Evolutionary conservation across 2,797 vertebrate species (phyloP), one percentile per base, ranked within the genome.

Genomic region (Podarcis siculus): DNA sequence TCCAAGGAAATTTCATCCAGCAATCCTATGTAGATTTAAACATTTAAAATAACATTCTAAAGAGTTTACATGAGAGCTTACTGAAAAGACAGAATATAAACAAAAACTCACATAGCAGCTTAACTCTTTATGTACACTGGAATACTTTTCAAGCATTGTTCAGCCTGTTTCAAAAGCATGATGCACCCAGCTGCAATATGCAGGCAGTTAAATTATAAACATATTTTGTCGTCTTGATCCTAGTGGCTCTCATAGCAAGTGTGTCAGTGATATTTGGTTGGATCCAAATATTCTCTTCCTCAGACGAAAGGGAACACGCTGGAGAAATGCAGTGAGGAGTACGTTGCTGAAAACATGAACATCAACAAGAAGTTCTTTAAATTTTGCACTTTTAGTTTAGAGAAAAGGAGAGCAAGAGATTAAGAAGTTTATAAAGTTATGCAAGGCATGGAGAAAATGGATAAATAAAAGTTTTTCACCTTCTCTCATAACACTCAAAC

Each of bases 1-100:
- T 94, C 90, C 86, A 92, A 93, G 92, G 94, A 94, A 95, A 94
- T 92, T 89, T 95, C 91, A 95, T 96, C 94, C 94, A 94, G 93
- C 86, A 88, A 93, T 93, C 89, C 87, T 91, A 88, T 86, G 25
- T 92, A 92, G 90, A 94, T 94, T 94, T 92, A 88, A 93, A 93
- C 90, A 91, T 95, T 94, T 95, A 94, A 95, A 95, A 95, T 89
- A 91, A 87, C 89, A 95, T 95, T 88, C 76, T 95, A 77, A 93
- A 95, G 92, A 89, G 92, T 94, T 95, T 69, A 67, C 12, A 37
- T 66, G 91, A 96, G 45, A 91, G 90, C 88, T 95, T 90, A 83
- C 49, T 90, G 89, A 93, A 91, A 84, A 81, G 32, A 66, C 92
- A 93, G 85, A 91, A 89, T 85, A 86, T 91, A 76, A 80, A 92